phyloP scores from a whole-genome alignment of 30 jellyfish, hydroid and myxozoan species.

The Catostylus mosaicus region DNA sequence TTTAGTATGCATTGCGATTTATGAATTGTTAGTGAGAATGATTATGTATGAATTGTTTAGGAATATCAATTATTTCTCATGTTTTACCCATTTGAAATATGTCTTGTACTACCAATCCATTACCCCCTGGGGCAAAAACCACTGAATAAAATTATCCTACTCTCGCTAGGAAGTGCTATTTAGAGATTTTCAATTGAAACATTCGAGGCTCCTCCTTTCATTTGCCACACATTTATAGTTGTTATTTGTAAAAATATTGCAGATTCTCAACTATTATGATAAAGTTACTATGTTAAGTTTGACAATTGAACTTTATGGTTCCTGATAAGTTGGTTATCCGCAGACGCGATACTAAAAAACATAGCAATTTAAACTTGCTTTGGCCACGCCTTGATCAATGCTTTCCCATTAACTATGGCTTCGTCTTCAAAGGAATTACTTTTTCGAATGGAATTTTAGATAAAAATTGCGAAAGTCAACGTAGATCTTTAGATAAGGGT shows the following conservation, averaged over 20 bases:
- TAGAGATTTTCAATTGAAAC: no score
- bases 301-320: neutral
- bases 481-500: neutral
- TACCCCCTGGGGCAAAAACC: no score
- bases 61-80: no score
- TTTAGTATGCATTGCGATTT: no score
- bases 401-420: conserved; percentile 6
- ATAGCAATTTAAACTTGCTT: neutral
- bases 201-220: conserved; percentile 1
- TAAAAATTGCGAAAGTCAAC: neutral
- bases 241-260: neutral
- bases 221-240: neutral
- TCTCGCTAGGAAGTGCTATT: no score
- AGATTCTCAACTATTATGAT: neutral
- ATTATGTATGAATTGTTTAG: no score
- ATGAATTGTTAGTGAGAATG: no score
- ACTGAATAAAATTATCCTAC: no score
- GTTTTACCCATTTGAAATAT: no score
- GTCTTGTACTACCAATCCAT: no score
- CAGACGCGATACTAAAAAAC: conserved; percentile 10
- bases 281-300: neutral
- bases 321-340: conserved; percentile 32
- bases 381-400: conserved; percentile 49
- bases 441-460: conserved; percentile 21
- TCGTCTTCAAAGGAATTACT: neutral